Percentiles rank a stretch among this genome's conserved stretches.
Evolutionary conservation across 2,888 invertebrate genomes (phyloP).

Genomic region (Macaria liturata): DNA sequence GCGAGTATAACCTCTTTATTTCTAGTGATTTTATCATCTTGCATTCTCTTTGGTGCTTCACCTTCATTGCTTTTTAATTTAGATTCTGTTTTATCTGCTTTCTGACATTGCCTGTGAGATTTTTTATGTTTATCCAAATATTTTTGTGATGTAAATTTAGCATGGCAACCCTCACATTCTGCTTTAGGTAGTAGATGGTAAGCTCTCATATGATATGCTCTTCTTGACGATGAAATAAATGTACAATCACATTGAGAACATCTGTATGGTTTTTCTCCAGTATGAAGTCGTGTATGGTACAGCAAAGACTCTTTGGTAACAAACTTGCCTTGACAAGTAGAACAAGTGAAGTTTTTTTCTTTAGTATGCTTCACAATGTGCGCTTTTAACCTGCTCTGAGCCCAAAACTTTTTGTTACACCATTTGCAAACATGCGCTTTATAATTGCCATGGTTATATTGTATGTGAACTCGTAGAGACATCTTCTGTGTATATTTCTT

Average conservation of each 20-base stretch:
- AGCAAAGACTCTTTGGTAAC: constrained; percentile 67
- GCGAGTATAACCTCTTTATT: too few species aligned
- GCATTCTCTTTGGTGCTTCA: too few species aligned
- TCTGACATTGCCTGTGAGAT: constrained; percentile 34
- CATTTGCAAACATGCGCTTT: constrained; percentile 66
- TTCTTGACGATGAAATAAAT: constrained; percentile 64
- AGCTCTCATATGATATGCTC: constrained; percentile 60
- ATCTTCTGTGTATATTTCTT: constrained; percentile 71
- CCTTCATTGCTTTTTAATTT: too few species aligned
- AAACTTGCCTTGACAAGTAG: constrained; percentile 60
- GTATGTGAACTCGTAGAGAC: constrained; percentile 67
- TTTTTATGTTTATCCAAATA: constrained; percentile 57
- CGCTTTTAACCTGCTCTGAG: constrained; percentile 64
- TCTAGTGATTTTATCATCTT: too few species aligned
- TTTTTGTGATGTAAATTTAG: constrained; percentile 52
- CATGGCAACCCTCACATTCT: constrained; percentile 58
- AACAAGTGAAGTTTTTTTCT: constrained; percentile 63
- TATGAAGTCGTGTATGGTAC: constrained; percentile 70
- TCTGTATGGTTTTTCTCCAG: constrained; percentile 68
- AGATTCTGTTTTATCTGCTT: not conserved
- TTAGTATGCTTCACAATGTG: constrained; percentile 70
- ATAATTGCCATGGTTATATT: constrained; percentile 68
- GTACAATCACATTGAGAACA: constrained; percentile 58
- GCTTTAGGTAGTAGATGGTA: constrained; percentile 51
- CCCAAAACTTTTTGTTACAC: constrained; percentile 71